Evolutionary conservation across 2,797 vertebrate species (phyloP).

Genomic region (Rachycentron canadum): DNA sequence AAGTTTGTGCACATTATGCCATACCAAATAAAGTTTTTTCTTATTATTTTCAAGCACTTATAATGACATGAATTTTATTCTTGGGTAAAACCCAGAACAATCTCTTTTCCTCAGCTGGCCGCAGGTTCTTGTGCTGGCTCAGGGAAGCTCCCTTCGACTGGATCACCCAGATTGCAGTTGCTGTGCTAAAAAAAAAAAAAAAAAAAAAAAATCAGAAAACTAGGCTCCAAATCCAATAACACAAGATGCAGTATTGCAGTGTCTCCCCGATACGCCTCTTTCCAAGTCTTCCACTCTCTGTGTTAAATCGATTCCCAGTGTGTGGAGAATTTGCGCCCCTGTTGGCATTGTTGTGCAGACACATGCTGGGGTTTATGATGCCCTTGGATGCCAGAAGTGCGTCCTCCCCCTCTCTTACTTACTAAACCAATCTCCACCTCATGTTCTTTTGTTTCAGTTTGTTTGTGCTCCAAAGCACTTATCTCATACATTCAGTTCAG

Average conservation of each 20-base stretch:
- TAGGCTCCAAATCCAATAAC: conserved; percentile 83
- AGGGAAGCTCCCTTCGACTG: conserved; percentile 66
- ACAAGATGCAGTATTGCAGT: conserved; percentile 82
- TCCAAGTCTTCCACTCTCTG: conserved; percentile 80
- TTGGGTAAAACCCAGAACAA: conserved; percentile 77
- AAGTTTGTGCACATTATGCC: conserved; percentile 51
- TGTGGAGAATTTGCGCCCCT: conserved; percentile 83
- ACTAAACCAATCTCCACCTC: conserved; percentile 83
- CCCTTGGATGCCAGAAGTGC: conserved; percentile 77
- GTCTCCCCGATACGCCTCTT: conserved; percentile 77
- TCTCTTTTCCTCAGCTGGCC: conserved; percentile 76
- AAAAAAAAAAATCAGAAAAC: conserved; percentile 70
- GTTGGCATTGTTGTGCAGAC: conserved; percentile 82
- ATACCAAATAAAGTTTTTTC: conserved; percentile 35
- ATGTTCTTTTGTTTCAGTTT: conserved; percentile 82
- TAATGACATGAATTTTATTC: conserved; percentile 62
- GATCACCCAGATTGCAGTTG: conserved; percentile 76
- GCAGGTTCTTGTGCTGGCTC: conserved; percentile 72
- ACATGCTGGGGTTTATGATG: conserved; percentile 80
- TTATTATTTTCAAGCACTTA: conserved; percentile 53
- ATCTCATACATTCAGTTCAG: conserved; percentile 79
- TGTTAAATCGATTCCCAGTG: conserved; percentile 86
- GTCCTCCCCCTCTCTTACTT: conserved; percentile 75
- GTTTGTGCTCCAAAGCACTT: conserved; percentile 80
- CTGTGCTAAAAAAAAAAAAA: conserved; percentile 64